phyloP scores from a whole-genome alignment of 1,140 invertebrate species.

The Megalopta genalis region DNA sequence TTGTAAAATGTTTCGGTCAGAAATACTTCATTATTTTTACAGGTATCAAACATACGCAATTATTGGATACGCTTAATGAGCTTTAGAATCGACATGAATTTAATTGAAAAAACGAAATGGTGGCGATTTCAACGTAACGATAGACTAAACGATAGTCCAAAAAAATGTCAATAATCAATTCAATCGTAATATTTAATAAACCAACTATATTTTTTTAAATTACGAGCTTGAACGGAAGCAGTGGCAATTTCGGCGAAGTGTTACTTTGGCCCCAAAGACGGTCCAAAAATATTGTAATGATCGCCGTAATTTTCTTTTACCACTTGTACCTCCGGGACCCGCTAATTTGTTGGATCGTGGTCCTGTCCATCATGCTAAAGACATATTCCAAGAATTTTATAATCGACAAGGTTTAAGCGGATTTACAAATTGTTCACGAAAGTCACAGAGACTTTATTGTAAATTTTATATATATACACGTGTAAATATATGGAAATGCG shows the following conservation, averaged over 20 bases:
- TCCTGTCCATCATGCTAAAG: background rate
- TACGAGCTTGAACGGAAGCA: background rate
- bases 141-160: too few relatives aligned
- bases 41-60: too few relatives aligned
- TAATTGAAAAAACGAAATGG: too few relatives aligned
- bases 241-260: background rate
- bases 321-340: conserved; percentile 15
- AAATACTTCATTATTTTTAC: too few relatives aligned
- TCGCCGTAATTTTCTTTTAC: conserved; percentile 23
- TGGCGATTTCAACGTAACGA: too few relatives aligned
- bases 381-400: conserved; percentile 17
- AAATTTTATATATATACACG: conserved; percentile 29
- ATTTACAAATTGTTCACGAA: background rate
- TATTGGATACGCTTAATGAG: background rate
- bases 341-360: background rate
- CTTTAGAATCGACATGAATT: background rate
- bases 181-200: too few relatives aligned
- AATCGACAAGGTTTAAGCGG: conserved; percentile 4
- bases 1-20: too few relatives aligned
- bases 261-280: background rate
- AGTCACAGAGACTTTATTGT: conserved; percentile 23
- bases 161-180: too few relatives aligned
- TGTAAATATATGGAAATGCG: conserved; percentile 22
- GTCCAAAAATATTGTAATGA: conserved; percentile 8
- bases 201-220: too few relatives aligned